Conservation (phyloP, 2,113 vertebrate species). For the Isichthys henryi region DNA sequence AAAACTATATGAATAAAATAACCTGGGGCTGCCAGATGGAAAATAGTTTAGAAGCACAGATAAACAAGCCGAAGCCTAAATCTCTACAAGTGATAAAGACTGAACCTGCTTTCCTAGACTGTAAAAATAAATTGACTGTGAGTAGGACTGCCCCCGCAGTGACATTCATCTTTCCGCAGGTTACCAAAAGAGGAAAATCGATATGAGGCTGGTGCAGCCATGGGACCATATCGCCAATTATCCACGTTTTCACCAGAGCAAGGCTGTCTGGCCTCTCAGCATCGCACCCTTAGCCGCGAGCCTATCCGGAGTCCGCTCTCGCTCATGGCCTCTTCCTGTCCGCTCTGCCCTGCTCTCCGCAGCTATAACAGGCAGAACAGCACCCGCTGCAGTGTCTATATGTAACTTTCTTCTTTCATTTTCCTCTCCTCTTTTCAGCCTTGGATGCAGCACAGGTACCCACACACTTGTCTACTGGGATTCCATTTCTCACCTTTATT, state of each 20-base stretch:
- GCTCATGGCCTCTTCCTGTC: not conserved
- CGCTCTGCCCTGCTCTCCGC: not conserved
- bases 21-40: not conserved
- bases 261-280: not conserved
- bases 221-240: not conserved
- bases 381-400: not conserved
- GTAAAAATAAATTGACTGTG: slow-evolving; percentile 1
- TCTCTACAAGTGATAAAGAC: not conserved
- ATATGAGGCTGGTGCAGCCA: not conserved
- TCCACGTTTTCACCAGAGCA: not conserved
- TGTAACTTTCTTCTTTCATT: not conserved
- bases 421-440: not conserved
- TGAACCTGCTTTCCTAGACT: not conserved
- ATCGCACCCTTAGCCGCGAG: not conserved
- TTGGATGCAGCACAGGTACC: not conserved
- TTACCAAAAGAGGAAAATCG: not conserved
- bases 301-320: not conserved
- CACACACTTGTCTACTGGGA: not conserved
- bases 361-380: not conserved
- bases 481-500: not conserved
- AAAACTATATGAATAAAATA: not conserved
- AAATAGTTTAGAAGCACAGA: not conserved
- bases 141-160: not conserved
- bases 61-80: not conserved
- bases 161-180: not conserved